Percentiles rank a stretch among this genome's conserved stretches.
Evolutionary conservation across 2,113 vertebrate genomes (phyloP).

Genomic region (Bettongia penicillata): DNA sequence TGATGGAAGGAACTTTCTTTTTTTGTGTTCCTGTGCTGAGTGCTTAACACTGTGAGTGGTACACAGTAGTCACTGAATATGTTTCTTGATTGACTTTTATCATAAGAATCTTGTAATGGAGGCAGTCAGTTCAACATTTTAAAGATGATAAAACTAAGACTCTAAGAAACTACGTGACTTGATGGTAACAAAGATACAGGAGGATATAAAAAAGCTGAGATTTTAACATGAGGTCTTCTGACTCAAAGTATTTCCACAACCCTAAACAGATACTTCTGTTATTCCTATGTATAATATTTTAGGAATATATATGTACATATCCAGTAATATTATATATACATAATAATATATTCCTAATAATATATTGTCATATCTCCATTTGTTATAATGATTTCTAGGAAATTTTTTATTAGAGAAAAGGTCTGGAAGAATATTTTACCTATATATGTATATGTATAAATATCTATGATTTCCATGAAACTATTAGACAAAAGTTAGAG

Average conservation of each 20-base stretch:
- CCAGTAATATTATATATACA: background rate
- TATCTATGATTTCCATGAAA: background rate
- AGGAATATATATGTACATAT: background rate
- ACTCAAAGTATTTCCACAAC: background rate
- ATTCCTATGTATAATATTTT: background rate
- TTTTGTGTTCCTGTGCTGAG: background rate
- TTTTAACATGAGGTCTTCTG: background rate
- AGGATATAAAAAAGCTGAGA: background rate
- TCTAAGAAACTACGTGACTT: background rate
- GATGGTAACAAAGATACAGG: background rate
- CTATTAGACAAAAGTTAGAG: background rate
- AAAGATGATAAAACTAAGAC: background rate
- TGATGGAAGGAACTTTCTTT: background rate
- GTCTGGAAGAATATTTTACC: background rate
- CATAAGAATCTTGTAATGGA: background rate
- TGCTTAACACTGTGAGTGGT: background rate
- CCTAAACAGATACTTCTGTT: background rate
- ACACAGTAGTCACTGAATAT: background rate
- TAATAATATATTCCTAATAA: background rate
- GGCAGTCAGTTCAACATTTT: background rate
- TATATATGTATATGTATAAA: background rate
- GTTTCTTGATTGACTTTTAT: background rate
- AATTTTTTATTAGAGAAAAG: background rate
- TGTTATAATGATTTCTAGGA: background rate
- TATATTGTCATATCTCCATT: background rate